Percentiles rank a stretch among this genome's conserved stretches.
Evolutionary conservation across 2,888 invertebrate genomes (phyloP).

Genomic region (Trileptium ribeirensis): DNA sequence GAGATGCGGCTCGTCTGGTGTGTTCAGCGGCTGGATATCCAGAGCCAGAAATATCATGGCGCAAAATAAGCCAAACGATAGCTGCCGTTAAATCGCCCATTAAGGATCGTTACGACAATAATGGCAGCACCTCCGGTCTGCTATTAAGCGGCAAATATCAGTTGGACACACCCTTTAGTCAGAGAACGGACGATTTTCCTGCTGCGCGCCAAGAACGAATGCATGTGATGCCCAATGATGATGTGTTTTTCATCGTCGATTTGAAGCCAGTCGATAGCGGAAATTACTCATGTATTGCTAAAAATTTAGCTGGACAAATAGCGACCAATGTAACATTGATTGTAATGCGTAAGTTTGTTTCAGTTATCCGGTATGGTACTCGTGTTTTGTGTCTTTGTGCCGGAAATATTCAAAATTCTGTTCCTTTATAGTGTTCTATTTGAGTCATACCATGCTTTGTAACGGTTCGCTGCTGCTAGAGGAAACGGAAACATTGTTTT

Average conservation of each 20-base stretch:
- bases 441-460: no score
- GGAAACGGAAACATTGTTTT: no score
- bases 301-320: constrained; percentile 77
- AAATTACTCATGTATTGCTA: constrained; percentile 83
- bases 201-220: constrained; percentile 85
- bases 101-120: no score
- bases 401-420: no score
- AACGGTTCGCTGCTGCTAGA: no score
- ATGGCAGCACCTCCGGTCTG: constrained; percentile 58
- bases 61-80: constrained; percentile 40
- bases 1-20: constrained; percentile 75
- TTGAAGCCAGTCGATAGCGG: constrained; percentile 82
- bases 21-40: constrained; percentile 86
- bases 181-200: constrained; percentile 64
- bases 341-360: constrained; percentile 61
- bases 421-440: no score
- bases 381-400: no score
- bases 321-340: constrained; percentile 76
- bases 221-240: constrained; percentile 83
- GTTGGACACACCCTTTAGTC: constrained; percentile 32
- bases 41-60: constrained; percentile 59
- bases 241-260: constrained; percentile 83
- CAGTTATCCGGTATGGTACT: no score
- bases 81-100: neutral
- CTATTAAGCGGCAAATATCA: constrained; percentile 77